These are phyloP conservation scores for Tympanuchus pallidicinctus DNA, from an alignment of 2,113 vertebrate species.

Conservation along the genomic window DNA sequence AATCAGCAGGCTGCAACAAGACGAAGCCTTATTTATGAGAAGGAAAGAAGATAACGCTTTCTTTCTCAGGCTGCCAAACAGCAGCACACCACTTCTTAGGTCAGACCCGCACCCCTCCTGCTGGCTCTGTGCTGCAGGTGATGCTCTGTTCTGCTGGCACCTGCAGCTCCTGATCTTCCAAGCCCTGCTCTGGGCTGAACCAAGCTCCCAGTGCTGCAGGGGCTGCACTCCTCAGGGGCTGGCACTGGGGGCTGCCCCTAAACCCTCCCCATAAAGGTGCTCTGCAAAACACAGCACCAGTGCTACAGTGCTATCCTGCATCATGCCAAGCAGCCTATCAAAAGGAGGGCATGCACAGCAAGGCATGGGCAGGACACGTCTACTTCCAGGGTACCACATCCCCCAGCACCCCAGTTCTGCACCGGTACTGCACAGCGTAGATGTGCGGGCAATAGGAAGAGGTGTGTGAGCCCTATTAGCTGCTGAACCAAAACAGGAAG, in stretches of 20 bases:
- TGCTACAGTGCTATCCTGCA: rapidly evolving
- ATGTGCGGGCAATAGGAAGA: constrained; percentile 5
- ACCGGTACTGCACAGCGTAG: neutral
- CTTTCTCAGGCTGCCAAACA: neutral
- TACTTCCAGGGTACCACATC: neutral
- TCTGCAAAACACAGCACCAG: neutral
- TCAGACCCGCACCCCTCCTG: neutral
- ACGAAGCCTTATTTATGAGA: rapidly evolving
- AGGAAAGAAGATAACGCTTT: neutral
- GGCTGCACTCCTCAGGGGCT: neutral
- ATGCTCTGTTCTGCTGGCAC: neutral
- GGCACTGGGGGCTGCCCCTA: neutral
- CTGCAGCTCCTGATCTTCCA: neutral
- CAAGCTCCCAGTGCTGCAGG: neutral
- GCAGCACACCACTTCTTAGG: neutral
- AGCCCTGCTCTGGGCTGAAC: neutral
- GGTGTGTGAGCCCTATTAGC: neutral
- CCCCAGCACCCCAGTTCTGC: neutral
- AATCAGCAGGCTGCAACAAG: neutral
- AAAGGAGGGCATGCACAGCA: neutral
- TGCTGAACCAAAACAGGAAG: constrained; percentile 37
- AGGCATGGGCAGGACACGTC: neutral
- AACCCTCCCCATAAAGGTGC: neutral
- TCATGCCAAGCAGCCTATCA: neutral
- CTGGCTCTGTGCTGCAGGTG: neutral